These are phyloP conservation scores for Sebastes kiyomatsui DNA, from an alignment of 2,797 vertebrate species.

Conservation along the genomic window DNA sequence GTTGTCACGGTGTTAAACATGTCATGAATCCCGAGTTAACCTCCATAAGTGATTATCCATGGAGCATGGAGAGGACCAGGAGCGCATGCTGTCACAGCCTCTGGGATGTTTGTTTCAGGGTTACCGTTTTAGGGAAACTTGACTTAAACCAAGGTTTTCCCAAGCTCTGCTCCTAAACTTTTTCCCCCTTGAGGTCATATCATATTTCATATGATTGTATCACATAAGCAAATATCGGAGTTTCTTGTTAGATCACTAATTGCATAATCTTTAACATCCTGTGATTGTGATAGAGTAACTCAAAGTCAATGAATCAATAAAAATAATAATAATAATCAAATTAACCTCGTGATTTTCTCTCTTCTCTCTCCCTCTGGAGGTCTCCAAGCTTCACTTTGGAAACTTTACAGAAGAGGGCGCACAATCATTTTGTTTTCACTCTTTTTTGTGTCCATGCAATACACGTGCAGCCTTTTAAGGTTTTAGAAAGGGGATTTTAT, in stretches of 20 bases:
- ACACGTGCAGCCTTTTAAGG: slow-evolving; percentile 3
- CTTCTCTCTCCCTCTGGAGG: neutral
- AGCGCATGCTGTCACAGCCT: slow-evolving; percentile 51
- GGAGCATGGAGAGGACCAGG: slow-evolving; percentile 13
- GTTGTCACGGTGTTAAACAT: neutral
- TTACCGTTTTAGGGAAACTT: slow-evolving; percentile 67
- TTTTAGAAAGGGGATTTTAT: slow-evolving; percentile 12
- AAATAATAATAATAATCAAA: neutral
- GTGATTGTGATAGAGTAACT: neutral
- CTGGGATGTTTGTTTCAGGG: slow-evolving; percentile 54
- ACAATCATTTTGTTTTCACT: slow-evolving; percentile 8
- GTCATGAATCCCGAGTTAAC: slow-evolving; percentile 7
- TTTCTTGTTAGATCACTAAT: neutral
- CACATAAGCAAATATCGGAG: neutral
- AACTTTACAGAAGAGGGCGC: slow-evolving; percentile 70
- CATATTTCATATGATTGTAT: slow-evolving; percentile 16
- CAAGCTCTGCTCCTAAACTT: slow-evolving; percentile 30
- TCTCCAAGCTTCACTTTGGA: neutral
- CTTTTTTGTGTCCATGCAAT: neutral
- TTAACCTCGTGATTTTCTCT: neutral
- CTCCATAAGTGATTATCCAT: neutral
- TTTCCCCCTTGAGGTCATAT: slow-evolving; percentile 1
- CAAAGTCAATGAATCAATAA: neutral
- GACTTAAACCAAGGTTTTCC: slow-evolving; percentile 20
- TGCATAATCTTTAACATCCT: neutral